Evolutionary conservation across 2,797 vertebrate species (phyloP), one percentile per base, ranked within the genome.

Genomic region (Crocidura indochinensis): DNA sequence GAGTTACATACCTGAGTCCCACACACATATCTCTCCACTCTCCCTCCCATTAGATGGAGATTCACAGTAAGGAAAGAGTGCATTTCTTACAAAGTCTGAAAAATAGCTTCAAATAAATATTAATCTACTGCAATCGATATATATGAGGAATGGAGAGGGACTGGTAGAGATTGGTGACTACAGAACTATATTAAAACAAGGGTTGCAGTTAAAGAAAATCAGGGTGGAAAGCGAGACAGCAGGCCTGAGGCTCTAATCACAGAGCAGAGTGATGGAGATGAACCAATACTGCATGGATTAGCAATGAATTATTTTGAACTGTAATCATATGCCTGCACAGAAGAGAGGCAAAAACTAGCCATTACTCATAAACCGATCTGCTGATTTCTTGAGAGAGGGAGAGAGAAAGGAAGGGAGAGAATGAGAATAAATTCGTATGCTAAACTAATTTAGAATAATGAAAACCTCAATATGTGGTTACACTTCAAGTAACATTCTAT

Each of bases 221-320:
- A 91, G 93, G 87, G 89, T 2, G 29, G 94, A 95, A 97, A 98
- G 96, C 88, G 31, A 93, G 81, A 90, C 96, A 95, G 96, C 94
- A 96, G 95, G 97, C 97, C 97, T 6, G 94, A 97, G 97, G 97
- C 97, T 97, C 97, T 97, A 97, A 98, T 98, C 97, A 97, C 95
- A 96, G 97, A 97, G 94, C 95, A 96, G 96, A 97, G 96, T 97
- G 96, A 97, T 97, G 97, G 97, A 97, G 97, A 97, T 96, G 97
- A 97, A 98, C 97, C 97, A 97, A 96, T 97, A 97, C 97, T 97
- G 97, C 96, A 97, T 97, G 97, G 97, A 98, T 98, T 98, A 98
- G 96, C 96, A 96, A 97, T 97, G 97, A 98, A 98, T 98, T 98
- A 97, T 97, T 98, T 95, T 98, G 96, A 97, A 97, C 96, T 81